Conservation (phyloP, 2,888 invertebrate species). For the Homarus gammarus region DNA sequence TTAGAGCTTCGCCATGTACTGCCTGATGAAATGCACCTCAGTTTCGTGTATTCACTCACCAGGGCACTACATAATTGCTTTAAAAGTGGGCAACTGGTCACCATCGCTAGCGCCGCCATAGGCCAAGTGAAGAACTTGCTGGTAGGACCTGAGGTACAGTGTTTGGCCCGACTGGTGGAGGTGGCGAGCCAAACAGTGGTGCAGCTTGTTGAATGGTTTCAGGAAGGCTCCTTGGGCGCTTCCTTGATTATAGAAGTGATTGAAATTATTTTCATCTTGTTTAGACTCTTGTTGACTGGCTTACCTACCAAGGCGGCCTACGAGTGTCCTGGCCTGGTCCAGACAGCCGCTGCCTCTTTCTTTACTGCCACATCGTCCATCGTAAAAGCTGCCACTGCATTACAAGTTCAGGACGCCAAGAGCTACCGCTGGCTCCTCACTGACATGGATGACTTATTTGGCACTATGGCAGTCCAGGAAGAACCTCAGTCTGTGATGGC, state of each 20-base stretch:
- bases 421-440: background rate
- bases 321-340: constrained; percentile 6
- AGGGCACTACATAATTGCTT: background rate
- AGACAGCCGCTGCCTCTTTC: background rate
- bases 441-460: background rate
- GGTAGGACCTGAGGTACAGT: background rate
- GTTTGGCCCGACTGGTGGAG: background rate
- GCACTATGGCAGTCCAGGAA: background rate
- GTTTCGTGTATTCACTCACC: background rate
- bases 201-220: background rate
- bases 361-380: background rate
- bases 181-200: background rate
- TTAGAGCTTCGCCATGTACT: background rate
- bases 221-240: background rate
- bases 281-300: background rate
- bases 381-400: background rate
- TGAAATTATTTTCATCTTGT: background rate
- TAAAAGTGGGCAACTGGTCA: background rate
- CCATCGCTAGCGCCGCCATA: background rate
- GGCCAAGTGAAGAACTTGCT: background rate
- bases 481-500: background rate
- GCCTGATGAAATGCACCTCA: background rate
- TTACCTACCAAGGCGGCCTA: background rate
- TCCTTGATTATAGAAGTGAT: background rate
- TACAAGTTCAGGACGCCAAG: background rate